phyloP scores from a whole-genome alignment of 2,888 invertebrate genomes.

The Terebella lapidaria region DNA sequence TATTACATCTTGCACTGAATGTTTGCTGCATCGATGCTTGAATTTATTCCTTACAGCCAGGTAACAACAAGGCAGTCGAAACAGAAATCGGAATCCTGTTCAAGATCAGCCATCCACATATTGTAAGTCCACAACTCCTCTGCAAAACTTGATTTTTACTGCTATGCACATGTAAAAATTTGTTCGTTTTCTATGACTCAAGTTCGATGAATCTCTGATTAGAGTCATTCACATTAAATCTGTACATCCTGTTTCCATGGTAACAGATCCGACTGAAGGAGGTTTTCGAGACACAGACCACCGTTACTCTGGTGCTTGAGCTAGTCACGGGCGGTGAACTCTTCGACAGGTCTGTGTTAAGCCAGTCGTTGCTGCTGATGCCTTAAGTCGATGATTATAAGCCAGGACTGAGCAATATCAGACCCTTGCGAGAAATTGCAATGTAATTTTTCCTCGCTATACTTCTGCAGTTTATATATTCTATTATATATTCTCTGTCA shows the following conservation, averaged over 20 bases:
- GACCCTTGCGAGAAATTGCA: too few relatives aligned
- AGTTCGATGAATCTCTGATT: too few relatives aligned
- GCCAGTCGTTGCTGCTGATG: too few relatives aligned
- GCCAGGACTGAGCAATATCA: too few relatives aligned
- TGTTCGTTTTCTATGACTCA: too few relatives aligned
- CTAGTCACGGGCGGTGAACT: constrained; percentile 50
- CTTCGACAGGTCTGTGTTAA: constrained; percentile 50
- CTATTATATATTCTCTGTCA: too few relatives aligned
- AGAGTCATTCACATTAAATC: neutral
- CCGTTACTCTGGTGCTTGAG: constrained; percentile 43
- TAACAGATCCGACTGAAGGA: constrained; percentile 47
- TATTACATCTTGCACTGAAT: neutral
- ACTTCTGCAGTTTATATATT: too few relatives aligned
- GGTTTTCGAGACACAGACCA: constrained; percentile 42
- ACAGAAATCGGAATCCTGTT: constrained; percentile 43
- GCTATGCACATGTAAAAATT: neutral
- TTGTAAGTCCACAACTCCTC: too few relatives aligned
- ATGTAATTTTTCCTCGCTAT: too few relatives aligned
- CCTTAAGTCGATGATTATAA: too few relatives aligned
- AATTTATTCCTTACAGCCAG: neutral
- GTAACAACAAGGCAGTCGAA: constrained; percentile 35
- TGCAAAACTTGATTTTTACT: neutral
- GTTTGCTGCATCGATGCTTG: neutral
- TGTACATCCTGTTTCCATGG: neutral
- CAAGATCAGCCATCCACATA: constrained; percentile 14